These are phyloP conservation scores for Trichonephila clavata DNA, from an alignment of 1,140 invertebrate species.

Conservation along the genomic window DNA sequence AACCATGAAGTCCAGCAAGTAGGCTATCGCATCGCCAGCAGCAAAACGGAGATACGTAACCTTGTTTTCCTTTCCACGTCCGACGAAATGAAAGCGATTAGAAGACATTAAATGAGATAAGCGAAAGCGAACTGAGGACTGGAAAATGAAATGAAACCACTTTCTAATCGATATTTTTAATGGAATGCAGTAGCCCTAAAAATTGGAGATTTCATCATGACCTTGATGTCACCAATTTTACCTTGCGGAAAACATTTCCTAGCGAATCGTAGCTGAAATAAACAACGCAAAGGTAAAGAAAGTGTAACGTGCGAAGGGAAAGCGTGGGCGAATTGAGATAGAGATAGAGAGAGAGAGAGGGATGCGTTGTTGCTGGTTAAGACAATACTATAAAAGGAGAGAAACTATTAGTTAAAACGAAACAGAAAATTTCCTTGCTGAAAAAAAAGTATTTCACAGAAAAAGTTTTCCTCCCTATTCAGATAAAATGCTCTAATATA, in stretches of 20 bases:
- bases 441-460: too few relatives aligned
- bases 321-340: neutral
- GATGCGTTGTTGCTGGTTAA: neutral
- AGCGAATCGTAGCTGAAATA: neutral
- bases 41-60: conserved; percentile 27
- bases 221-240: neutral
- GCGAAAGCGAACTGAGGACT: neutral
- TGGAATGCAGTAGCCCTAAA: neutral
- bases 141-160: conserved; percentile 6
- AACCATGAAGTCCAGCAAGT: conserved; percentile 29
- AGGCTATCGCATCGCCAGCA: conserved; percentile 15
- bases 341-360: too few relatives aligned
- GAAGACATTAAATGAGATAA: conserved; percentile 33
- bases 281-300: neutral
- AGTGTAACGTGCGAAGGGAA: neutral
- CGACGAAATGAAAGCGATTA: conserved; percentile 15
- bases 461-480: too few relatives aligned
- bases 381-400: neutral
- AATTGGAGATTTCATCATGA: neutral
- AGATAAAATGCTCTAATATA: too few relatives aligned
- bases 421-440: too few relatives aligned
- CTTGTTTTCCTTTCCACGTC: neutral
- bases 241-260: neutral
- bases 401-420: too few relatives aligned
- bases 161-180: neutral